Base-by-base conservation (phyloP, 2,797 vertebrate genomes). In the Neosilurus mollespiculum region DNA sequence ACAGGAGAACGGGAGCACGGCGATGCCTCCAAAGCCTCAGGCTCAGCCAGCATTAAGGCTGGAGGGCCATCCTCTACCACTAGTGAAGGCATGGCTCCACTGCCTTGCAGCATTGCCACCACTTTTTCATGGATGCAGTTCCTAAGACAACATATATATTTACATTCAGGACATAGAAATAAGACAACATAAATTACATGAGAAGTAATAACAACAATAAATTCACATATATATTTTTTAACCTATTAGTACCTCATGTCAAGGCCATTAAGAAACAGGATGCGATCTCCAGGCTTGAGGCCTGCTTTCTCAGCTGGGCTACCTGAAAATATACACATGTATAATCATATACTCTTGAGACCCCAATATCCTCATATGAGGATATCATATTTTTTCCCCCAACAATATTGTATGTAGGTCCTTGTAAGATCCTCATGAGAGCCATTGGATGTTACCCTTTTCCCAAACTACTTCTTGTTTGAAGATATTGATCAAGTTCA, bases 91-190 rank as follows among this genome's bases (percentile, higher is more conserved):
- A 99, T 98, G 0, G 97, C 98, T 0, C 98, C 98, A 0, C 98
- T 99, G 85, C 98, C 98, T 90, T 99, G 97, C 78, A 99, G 95
- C 98, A 99, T 99, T 84, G 97, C 96, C 87, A 99, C 98, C 92
- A 99, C 98, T 93, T 99, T 99, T 93, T 99, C 97, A 0, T 99
- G 97, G 83, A 97, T 97, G 89, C 97, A 98, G 86, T 92, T 98
- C 94, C 98, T 99, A 61, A 22, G 83, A 76, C 18, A 34, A 78
- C 20, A 69, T 6, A 85, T 72, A n/a, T 8, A 37, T 65, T 78
- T 78, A 24, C 16, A 51, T 11, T 71, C 22, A 53, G 14, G 3
- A 49, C 11, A 51, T 71, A 12, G 24, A 73, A 24, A 75, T 56
- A 16, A 11, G 8, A 56, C 24, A 58, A 59, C 26, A 54, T 69